Evolutionary conservation across 2,113 vertebrate species (phyloP).

Genomic region (Daboia siamensis): DNA sequence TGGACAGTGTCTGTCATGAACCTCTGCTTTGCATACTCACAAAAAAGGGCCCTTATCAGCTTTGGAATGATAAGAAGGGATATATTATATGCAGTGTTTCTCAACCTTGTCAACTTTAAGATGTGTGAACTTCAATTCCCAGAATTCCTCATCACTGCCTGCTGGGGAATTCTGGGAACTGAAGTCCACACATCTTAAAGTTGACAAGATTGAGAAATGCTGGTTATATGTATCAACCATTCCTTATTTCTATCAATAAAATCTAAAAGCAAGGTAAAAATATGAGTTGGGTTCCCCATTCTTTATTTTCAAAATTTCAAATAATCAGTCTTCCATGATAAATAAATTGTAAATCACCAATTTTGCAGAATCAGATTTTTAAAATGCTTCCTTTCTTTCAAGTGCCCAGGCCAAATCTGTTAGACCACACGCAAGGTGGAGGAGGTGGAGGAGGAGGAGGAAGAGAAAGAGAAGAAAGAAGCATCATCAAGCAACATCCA

Average conservation of each 20-base stretch:
- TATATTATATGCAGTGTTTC: background rate
- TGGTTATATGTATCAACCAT: background rate
- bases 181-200: background rate
- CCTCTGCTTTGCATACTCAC: background rate
- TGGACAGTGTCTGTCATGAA: background rate
- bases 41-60: background rate
- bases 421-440: conserved; percentile 46
- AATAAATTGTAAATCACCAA: background rate
- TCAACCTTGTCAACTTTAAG: background rate
- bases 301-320: background rate
- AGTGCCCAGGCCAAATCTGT: conserved; percentile 59
- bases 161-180: background rate
- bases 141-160: background rate
- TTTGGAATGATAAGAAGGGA: background rate
- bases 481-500: conserved; percentile 77
- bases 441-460: conserved; percentile 58
- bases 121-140: background rate
- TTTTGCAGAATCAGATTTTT: background rate
- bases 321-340: background rate
- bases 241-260: background rate
- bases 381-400: conserved; percentile 11
- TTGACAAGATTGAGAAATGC: background rate
- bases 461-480: conserved; percentile 55
- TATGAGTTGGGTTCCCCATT: background rate
- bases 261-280: background rate